These are phyloP conservation scores for Apostichopus japonicus DNA, from an alignment of 35 echinoderm and acorn worm species.

Conservation along the genomic window DNA sequence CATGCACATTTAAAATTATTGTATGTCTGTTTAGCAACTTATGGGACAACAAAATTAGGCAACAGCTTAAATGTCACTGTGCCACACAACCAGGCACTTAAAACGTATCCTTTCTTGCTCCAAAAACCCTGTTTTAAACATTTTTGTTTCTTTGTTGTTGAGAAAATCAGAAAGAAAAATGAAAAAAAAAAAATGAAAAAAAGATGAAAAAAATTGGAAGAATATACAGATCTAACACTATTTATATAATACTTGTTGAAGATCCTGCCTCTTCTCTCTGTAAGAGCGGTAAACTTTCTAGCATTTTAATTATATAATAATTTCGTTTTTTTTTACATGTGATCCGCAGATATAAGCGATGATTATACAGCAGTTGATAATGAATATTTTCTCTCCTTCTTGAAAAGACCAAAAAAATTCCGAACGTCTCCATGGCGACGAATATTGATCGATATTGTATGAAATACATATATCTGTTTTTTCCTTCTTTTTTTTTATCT, in stretches of 20 bases:
- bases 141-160: background rate
- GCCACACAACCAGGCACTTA: constrained; percentile 47
- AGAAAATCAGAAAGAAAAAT: constrained; percentile 6
- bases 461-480: constrained; percentile 44
- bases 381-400: background rate
- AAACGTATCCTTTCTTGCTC: constrained; percentile 26
- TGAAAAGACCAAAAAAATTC: no score
- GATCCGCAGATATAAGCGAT: constrained; percentile 23
- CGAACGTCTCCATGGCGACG: background rate
- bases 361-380: constrained; percentile 40
- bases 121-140: constrained; percentile 46
- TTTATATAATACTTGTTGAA: constrained; percentile 47
- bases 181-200: background rate
- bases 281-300: constrained; percentile 9
- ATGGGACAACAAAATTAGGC: background rate
- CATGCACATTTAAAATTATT: background rate
- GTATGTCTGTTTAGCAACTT: background rate
- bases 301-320: background rate
- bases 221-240: constrained; percentile 51
- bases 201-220: constrained; percentile 25
- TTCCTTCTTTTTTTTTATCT: no score
- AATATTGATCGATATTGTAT: background rate
- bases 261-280: background rate
- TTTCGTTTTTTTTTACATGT: constrained; percentile 20
- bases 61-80: constrained; percentile 23